phyloP scores from a whole-genome alignment of 2,888 invertebrate species.

The Colletes collaris region DNA sequence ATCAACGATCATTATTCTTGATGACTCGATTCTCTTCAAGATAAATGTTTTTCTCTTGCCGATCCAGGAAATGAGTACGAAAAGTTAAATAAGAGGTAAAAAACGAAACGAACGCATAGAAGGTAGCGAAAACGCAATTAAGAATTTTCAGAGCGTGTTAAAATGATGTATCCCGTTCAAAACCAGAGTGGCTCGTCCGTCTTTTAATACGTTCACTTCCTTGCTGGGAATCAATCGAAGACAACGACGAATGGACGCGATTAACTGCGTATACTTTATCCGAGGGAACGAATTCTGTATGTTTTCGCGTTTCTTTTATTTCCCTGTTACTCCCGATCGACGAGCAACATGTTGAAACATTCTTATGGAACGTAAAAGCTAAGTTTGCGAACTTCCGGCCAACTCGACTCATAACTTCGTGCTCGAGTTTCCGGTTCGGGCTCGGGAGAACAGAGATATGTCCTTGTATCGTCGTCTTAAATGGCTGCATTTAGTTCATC shows the following conservation, averaged over 20 bases:
- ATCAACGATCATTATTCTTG: conserved; percentile 23
- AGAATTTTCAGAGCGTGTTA: conserved; percentile 55
- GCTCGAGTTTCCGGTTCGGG: conserved; percentile 31
- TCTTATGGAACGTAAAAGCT: conserved; percentile 28
- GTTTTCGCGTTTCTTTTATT: no score
- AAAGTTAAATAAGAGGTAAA: conserved; percentile 16
- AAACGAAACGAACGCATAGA: neutral
- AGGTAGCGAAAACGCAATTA: conserved; percentile 40
- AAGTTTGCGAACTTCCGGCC: conserved; percentile 41
- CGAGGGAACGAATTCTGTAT: neutral
- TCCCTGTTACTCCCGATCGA: conserved; percentile 3
- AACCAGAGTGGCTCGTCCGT: conserved; percentile 23
- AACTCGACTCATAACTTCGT: conserved; percentile 28
- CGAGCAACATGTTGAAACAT: neutral
- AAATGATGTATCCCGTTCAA: conserved; percentile 44
- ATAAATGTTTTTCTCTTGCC: neutral
- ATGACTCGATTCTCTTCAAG: conserved; percentile 10
- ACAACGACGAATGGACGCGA: conserved; percentile 22
- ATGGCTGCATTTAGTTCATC: conserved; percentile 16
- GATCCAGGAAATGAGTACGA: neutral
- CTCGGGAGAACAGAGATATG: conserved; percentile 20
- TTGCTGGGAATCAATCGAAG: conserved; percentile 10
- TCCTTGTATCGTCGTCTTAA: conserved; percentile 19
- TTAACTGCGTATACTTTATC: neutral
- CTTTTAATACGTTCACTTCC: conserved; percentile 31